Evolutionary conservation across 1,140 invertebrate genomes (phyloP).

Genomic region (Zaprionus kolodkinae): DNA sequence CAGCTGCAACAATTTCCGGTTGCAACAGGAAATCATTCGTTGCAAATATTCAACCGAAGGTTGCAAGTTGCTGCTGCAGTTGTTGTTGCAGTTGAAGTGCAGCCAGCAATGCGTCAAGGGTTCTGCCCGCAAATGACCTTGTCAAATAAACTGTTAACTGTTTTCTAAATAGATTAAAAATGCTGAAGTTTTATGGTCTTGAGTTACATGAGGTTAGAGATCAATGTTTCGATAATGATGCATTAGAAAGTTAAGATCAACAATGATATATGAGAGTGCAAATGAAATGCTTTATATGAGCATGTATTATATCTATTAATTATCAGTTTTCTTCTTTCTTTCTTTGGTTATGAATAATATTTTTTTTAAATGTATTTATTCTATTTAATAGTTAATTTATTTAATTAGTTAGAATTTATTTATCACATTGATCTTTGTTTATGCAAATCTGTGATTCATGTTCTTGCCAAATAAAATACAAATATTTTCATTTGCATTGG

Average conservation of each 20-base stretch:
- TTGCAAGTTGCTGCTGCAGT: conserved; percentile 14
- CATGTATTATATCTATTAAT: too few relatives aligned
- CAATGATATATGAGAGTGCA: background rate
- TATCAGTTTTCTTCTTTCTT: too few relatives aligned
- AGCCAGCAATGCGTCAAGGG: conserved; percentile 4
- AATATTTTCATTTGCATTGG: background rate
- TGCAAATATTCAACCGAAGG: conserved; percentile 34
- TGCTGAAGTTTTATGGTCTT: conserved; percentile 2
- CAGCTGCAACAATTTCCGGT: conserved; percentile 22
- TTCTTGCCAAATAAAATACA: background rate
- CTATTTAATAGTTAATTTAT: too few relatives aligned
- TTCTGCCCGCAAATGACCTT: background rate
- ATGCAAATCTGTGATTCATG: background rate
- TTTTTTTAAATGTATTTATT: too few relatives aligned
- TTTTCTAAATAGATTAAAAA: conserved; percentile 9
- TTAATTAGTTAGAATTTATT: too few relatives aligned
- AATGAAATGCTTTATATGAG: background rate
- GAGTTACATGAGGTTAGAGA: background rate
- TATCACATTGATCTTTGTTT: too few relatives aligned
- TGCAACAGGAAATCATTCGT: conserved; percentile 42
- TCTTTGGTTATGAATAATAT: too few relatives aligned
- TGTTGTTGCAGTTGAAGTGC: background rate
- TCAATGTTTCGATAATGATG: background rate
- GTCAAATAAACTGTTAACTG: conserved; percentile 35
- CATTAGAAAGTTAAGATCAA: background rate